phyloP scores from a whole-genome alignment of 2,113 vertebrate genomes.

The Mixornis gularis region DNA sequence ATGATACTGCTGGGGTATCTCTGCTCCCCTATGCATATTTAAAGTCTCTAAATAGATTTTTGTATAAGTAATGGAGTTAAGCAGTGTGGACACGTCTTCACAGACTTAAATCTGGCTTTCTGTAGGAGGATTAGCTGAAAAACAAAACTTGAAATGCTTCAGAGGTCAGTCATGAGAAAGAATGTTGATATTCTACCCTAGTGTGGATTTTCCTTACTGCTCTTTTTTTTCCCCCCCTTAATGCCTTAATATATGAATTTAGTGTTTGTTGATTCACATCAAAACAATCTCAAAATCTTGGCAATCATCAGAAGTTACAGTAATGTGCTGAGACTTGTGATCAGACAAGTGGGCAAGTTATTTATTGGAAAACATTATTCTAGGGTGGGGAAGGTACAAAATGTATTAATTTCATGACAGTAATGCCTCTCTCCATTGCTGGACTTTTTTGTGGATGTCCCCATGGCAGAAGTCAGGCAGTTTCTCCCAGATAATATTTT shows the following conservation, averaged over 20 bases:
- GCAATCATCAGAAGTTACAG: background rate
- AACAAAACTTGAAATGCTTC: background rate
- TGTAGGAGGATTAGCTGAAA: slow-evolving; percentile 4
- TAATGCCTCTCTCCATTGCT: background rate
- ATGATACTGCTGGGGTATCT: background rate
- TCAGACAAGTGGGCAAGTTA: background rate
- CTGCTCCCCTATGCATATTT: background rate
- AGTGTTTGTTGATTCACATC: background rate
- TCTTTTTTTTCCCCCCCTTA: background rate
- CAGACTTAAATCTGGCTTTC: background rate
- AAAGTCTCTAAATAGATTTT: background rate
- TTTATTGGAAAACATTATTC: background rate
- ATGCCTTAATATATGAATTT: background rate
- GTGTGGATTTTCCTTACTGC: background rate
- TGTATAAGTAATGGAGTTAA: background rate
- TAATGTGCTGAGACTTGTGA: background rate
- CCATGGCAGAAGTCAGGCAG: background rate
- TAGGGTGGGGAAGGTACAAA: background rate
- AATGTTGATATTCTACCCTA: background rate
- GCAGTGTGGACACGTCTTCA: background rate
- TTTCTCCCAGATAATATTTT: background rate
- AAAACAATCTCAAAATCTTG: background rate
- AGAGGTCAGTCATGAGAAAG: background rate
- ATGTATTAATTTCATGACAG: background rate
- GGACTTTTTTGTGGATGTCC: background rate